Evolutionary conservation across 1,140 invertebrate species (phyloP).

Genomic region (Trypoxylus dichotomus): DNA sequence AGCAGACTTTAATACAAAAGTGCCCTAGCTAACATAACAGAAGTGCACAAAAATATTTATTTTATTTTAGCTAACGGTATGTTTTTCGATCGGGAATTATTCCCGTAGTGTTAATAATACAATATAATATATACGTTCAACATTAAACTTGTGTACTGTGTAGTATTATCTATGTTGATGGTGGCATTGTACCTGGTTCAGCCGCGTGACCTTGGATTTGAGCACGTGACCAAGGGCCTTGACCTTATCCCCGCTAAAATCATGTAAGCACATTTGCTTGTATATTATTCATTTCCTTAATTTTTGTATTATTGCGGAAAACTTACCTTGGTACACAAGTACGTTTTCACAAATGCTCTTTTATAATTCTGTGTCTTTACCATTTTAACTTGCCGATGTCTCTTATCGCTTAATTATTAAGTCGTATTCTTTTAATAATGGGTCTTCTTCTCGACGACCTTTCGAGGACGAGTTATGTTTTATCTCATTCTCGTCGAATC

Average conservation of each 20-base stretch:
- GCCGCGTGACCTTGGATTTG: conserved; percentile 33
- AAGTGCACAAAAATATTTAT: too few relatives aligned
- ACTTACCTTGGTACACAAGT: too few relatives aligned
- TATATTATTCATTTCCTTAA: too few relatives aligned
- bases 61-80: too few relatives aligned
- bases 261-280: conserved; percentile 25
- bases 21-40: too few relatives aligned
- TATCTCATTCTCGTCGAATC: not conserved
- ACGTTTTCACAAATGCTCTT: too few relatives aligned
- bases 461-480: conserved; percentile 32
- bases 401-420: not conserved
- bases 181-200: conserved; percentile 33
- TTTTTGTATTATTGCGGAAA: too few relatives aligned
- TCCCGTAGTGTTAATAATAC: too few relatives aligned
- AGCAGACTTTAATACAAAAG: too few relatives aligned
- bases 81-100: too few relatives aligned
- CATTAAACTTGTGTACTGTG: not conserved
- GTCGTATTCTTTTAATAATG: not conserved
- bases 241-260: conserved; percentile 33
- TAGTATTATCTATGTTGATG: not conserved
- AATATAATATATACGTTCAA: too few relatives aligned
- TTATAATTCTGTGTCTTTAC: not conserved
- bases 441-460: conserved; percentile 25
- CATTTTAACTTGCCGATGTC: too few relatives aligned
- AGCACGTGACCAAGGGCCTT: conserved; percentile 38